A percentile compares a stretch with the other conserved stretches of the same genome.
Evolutionary conservation across 2,797 vertebrate genomes (phyloP).

Genomic region (Clarias fuscus): DNA sequence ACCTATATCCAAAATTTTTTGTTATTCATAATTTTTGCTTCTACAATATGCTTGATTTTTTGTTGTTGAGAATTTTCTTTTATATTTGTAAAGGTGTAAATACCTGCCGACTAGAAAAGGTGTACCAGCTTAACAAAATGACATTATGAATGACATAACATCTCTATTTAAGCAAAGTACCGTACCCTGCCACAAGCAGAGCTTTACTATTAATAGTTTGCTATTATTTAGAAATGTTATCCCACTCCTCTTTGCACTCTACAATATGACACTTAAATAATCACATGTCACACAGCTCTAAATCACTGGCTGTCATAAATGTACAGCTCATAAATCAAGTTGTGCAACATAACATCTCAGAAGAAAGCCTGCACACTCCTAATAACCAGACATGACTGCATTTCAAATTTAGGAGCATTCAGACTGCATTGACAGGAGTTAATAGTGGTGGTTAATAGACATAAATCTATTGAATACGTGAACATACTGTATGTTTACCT

Average conservation of each 20-base stretch:
- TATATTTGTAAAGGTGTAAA: background rate
- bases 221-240: background rate
- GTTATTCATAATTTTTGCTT: background rate
- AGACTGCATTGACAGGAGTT: background rate
- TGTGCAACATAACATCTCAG: background rate
- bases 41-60: constrained; percentile 1
- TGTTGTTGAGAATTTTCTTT: background rate
- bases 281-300: constrained; percentile 1
- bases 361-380: background rate
- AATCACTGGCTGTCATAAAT: background rate
- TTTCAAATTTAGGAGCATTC: background rate
- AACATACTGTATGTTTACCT: background rate
- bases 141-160: background rate
- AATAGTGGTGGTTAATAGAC: background rate
- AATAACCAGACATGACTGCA: background rate
- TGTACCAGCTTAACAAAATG: background rate
- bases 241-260: background rate
- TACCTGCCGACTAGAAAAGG: background rate
- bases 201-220: background rate
- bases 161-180: background rate
- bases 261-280: background rate
- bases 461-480: background rate
- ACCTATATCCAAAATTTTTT: background rate
- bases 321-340: background rate
- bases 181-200: too few species aligned